These are phyloP conservation scores for Mormoops blainvillei DNA, from an alignment of 2,113 vertebrate genomes.

Conservation along the genomic window DNA sequence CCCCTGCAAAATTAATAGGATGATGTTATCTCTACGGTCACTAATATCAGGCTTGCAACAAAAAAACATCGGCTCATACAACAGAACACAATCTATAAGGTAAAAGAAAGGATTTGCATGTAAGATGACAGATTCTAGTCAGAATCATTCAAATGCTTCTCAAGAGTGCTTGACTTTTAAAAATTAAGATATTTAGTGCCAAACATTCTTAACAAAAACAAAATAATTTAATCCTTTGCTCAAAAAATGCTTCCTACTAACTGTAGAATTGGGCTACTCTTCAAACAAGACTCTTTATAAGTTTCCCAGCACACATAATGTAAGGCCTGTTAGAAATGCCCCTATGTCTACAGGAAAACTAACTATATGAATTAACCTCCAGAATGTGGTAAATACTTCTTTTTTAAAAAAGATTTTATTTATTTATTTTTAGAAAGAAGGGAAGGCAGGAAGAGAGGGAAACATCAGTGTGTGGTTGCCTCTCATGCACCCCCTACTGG, in stretches of 20 bases:
- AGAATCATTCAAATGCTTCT: background rate
- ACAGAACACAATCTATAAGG: background rate
- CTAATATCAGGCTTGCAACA: background rate
- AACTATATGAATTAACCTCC: background rate
- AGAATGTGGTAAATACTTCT: background rate
- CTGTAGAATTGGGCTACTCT: background rate
- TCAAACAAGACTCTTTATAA: background rate
- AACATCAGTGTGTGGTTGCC: no score
- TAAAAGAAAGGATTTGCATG: background rate
- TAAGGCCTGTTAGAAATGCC: background rate
- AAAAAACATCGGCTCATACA: background rate
- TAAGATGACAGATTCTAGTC: background rate
- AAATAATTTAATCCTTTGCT: background rate
- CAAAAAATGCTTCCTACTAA: background rate
- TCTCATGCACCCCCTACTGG: no score
- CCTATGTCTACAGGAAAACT: background rate
- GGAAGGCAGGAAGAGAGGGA: no score
- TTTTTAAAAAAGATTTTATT: no score
- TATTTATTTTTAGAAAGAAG: no score
- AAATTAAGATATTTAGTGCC: background rate
- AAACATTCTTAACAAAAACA: background rate
- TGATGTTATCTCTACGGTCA: background rate
- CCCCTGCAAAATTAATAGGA: constrained; percentile 31
- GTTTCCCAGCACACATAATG: background rate
- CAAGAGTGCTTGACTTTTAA: background rate